phyloP scores from a whole-genome alignment of 2,888 invertebrate genomes.

The Philonicus albiceps region DNA sequence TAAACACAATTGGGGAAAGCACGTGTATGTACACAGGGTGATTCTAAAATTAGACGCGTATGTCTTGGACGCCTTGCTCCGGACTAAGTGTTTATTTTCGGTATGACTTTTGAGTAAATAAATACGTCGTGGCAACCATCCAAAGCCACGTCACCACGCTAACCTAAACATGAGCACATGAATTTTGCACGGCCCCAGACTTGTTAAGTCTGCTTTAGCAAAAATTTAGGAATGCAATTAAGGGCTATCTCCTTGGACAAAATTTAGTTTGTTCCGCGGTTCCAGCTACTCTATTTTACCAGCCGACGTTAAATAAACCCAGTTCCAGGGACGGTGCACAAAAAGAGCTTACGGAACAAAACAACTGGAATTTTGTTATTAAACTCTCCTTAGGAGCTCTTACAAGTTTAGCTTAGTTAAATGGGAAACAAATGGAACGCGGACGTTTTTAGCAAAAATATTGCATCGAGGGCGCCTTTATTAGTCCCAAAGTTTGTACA shows the following conservation, averaged over 20 bases:
- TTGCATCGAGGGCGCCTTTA: background rate
- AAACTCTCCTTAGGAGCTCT: background rate
- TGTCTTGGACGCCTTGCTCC: background rate
- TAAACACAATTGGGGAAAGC: background rate
- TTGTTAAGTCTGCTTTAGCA: background rate
- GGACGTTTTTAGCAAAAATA: background rate
- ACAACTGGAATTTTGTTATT: background rate
- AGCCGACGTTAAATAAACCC: background rate
- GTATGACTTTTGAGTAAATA: constrained; percentile 41
- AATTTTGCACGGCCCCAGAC: background rate
- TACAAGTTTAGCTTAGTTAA: background rate
- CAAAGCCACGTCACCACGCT: constrained; percentile 1
- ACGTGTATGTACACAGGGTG: background rate
- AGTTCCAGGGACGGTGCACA: background rate
- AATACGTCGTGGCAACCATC: constrained; percentile 18
- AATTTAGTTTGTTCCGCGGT: background rate
- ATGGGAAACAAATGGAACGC: background rate
- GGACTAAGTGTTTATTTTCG: constrained; percentile 43
- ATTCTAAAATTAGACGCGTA: background rate
- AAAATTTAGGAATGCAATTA: background rate
- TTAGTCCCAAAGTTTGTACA: background rate
- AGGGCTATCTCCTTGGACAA: background rate
- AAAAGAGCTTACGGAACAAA: background rate
- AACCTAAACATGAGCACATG: constrained; percentile 6
- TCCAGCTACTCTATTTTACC: background rate